phyloP scores from a whole-genome alignment of 2,113 vertebrate species.

The Engraulis encrasicolus region DNA sequence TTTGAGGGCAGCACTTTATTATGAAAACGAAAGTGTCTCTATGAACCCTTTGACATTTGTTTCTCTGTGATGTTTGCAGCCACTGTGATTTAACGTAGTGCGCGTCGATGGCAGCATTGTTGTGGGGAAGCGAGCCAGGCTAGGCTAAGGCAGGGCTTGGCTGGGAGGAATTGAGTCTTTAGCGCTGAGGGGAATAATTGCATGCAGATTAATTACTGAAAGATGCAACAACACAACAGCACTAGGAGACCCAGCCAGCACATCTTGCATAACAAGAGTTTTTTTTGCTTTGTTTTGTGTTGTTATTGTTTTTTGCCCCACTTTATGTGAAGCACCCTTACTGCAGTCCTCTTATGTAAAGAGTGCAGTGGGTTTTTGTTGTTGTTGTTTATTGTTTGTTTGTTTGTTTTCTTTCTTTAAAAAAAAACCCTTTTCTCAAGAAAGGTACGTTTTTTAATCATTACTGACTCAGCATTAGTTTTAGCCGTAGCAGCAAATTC shows the following conservation, averaged over 20 bases:
- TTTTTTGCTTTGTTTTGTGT: too few relatives aligned
- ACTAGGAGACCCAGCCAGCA: neutral
- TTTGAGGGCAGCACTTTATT: too few relatives aligned
- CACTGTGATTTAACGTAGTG: neutral
- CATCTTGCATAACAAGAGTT: neutral
- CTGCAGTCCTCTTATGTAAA: neutral
- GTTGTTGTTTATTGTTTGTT: too few relatives aligned
- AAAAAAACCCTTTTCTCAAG: neutral
- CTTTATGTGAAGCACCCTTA: neutral
- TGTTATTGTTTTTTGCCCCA: neutral
- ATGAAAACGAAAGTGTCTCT: neutral
- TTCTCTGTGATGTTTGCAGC: neutral
- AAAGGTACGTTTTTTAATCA: neutral
- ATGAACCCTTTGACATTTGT: neutral
- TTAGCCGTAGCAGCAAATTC: neutral
- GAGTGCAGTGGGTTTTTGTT: neutral
- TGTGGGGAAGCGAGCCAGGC: too few relatives aligned
- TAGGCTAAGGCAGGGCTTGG: too few relatives aligned
- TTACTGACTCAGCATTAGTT: neutral
- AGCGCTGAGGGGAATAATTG: neutral
- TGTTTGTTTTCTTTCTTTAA: too few relatives aligned
- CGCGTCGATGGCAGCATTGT: neutral
- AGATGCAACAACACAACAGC: neutral
- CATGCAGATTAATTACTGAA: slow-evolving; percentile 8
- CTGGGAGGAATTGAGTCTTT: neutral